Evolutionary conservation across 2,888 invertebrate genomes (phyloP).

Genomic region (Drosophila atroscutellata): DNA sequence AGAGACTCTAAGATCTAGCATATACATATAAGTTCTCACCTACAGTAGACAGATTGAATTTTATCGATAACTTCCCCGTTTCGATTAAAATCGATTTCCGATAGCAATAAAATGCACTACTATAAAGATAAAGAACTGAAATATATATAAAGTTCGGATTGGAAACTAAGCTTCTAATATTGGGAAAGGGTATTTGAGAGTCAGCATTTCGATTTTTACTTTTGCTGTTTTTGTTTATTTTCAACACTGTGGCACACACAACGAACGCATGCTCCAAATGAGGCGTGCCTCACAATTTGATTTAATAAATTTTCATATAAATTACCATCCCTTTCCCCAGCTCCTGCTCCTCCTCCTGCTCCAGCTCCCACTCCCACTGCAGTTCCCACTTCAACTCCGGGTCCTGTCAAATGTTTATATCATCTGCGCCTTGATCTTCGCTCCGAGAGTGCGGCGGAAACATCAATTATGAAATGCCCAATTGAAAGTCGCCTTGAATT

Average conservation of each 20-base stretch:
- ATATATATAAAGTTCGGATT: neutral
- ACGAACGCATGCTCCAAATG: slow-evolving; percentile 45
- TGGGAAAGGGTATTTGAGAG: neutral
- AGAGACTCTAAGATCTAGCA: neutral
- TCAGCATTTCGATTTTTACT: neutral
- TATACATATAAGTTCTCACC: rapidly evolving
- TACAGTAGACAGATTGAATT: neutral
- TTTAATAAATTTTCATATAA: slow-evolving; percentile 72
- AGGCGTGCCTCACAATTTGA: slow-evolving; percentile 59
- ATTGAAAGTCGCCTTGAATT: slow-evolving; percentile 44
- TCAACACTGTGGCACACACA: slow-evolving; percentile 13
- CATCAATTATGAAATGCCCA: slow-evolving; percentile 70
- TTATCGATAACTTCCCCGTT: neutral
- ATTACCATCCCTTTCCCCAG: slow-evolving; percentile 43
- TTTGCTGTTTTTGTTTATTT: neutral
- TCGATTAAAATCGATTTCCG: neutral
- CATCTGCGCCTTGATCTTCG: slow-evolving; percentile 55
- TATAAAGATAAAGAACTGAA: neutral
- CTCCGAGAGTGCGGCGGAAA: slow-evolving; percentile 50
- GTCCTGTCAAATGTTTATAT: slow-evolving; percentile 42
- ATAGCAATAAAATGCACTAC: neutral
- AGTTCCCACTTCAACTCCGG: neutral
- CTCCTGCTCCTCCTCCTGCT: neutral
- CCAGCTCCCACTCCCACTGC: neutral
- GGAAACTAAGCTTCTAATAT: neutral